phyloP scores from a whole-genome alignment of 92 coral and sea anemone genomes.

The Epizoanthus illoricatus region DNA sequence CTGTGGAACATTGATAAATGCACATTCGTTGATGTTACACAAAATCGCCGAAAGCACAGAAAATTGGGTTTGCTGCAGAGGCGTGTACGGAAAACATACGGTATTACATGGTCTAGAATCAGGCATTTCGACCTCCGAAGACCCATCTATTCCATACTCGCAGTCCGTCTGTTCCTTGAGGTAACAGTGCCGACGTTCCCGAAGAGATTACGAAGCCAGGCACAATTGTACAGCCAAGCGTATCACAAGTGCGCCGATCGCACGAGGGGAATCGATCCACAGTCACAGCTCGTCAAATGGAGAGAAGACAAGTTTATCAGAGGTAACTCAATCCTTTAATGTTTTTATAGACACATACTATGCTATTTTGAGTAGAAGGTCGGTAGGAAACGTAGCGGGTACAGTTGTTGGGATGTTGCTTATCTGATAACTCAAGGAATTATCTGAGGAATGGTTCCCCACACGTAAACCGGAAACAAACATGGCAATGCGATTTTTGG shows the following conservation, averaged over 20 bases:
- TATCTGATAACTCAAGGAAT: slow-evolving; percentile 1
- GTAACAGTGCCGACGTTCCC: slow-evolving; percentile 68
- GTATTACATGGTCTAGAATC: slow-evolving; percentile 92
- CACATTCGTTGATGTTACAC: slow-evolving; percentile 82
- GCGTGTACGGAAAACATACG: slow-evolving; percentile 86
- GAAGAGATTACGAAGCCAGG: slow-evolving; percentile 77
- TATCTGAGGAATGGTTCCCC: slow-evolving; percentile 16
- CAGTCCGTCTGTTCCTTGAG: slow-evolving; percentile 86
- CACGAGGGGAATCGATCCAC: slow-evolving; percentile 9
- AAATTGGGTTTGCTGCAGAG: slow-evolving; percentile 77
- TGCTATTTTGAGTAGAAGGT: neutral
- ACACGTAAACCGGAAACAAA: slow-evolving; percentile 29
- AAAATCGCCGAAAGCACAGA: slow-evolving; percentile 76
- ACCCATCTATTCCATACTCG: slow-evolving; percentile 91
- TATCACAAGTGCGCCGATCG: slow-evolving; percentile 80
- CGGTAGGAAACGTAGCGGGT: too few species aligned
- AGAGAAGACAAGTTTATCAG: slow-evolving; percentile 59
- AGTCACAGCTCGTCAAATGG: neutral
- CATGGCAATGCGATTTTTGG: neutral
- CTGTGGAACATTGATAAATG: slow-evolving; percentile 89
- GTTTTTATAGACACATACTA: slow-evolving; percentile 3
- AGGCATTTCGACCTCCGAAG: slow-evolving; percentile 79
- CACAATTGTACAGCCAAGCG: slow-evolving; percentile 70
- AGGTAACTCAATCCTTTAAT: slow-evolving; percentile 52
- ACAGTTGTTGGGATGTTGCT: neutral